phyloP scores from a whole-genome alignment of 2,888 invertebrate genomes.

The Ectemnius lituratus region DNA sequence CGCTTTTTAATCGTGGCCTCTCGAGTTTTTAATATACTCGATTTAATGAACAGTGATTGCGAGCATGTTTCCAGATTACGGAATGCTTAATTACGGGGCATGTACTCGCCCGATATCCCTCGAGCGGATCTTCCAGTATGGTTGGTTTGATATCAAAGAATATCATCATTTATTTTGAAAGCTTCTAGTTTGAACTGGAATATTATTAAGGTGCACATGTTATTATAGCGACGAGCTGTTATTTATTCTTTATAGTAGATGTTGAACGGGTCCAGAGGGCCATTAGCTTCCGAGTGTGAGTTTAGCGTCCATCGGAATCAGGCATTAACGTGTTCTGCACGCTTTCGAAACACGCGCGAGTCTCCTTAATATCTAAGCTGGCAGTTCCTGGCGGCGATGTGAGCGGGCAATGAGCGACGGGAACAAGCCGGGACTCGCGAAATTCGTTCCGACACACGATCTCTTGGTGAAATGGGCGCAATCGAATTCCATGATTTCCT shows the following conservation, averaged over 20 bases:
- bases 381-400: slow-evolving; percentile 20
- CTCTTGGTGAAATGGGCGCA: neutral
- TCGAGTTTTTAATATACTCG: neutral
- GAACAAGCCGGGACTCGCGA: neutral
- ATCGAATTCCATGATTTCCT: neutral
- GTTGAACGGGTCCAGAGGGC: neutral
- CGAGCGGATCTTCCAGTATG: too few species aligned
- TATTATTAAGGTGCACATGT: too few species aligned
- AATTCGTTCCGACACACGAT: slow-evolving; percentile 5
- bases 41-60: too few species aligned
- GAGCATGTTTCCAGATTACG: too few species aligned
- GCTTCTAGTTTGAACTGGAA: too few species aligned
- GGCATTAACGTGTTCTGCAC: slow-evolving; percentile 32
- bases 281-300: slow-evolving; percentile 19
- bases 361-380: slow-evolving; percentile 15
- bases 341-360: slow-evolving; percentile 43
- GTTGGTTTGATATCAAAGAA: too few species aligned
- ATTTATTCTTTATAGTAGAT: slow-evolving; percentile 36
- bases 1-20: neutral
- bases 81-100: too few species aligned
- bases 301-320: slow-evolving; percentile 25
- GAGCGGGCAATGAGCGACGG: neutral
- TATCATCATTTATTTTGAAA: too few species aligned
- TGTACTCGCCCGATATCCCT: too few species aligned
- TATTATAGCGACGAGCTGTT: slow-evolving; percentile 5